Base-by-base conservation (phyloP, 2,888 invertebrate genomes). In the Oligia latruncula region DNA sequence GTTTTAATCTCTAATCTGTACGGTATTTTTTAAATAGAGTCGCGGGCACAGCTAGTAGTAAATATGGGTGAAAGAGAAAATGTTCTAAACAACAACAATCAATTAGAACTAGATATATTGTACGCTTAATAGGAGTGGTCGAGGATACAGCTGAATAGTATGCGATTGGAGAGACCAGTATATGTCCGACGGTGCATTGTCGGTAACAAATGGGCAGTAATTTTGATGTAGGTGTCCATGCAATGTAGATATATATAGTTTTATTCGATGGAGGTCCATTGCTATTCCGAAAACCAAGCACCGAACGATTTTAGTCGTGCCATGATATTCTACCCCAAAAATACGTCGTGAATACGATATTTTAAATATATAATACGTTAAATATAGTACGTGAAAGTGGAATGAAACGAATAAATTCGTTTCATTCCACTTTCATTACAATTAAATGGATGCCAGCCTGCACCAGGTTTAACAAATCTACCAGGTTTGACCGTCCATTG, bases 201-300 rank as follows among this genome's bases (percentile, higher is more conserved):
- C 62, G 17, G n/a, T 60, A 43, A 49, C 29, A 78, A 52, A 78
- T 78, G 46, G 40, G 23, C 71, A 78, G 17, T 35, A 20, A 55
- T 23, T 43, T 35, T 62, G 20, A 35, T 62, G 9, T 20, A 40
- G n/a, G 6, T 40, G 17, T 5, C 17, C 40, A 29, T 29, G 29
- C 29, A 17, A 71, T 72, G 15, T 55, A 17, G 49, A 49, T 15
- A 49, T 68, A 49, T 15, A 49, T 68, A 52, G 71, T 46, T 71
- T 62, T 35, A 75, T 23, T 76, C 29, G 2, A 65, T 5, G 52
- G 2, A 52, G 17, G 23, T 64, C 4, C 17, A 17, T 58, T 46
- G 46, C 15, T 58, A 58, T n/a, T 46, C 11, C 20, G 40, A 35
- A 77, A 76, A 46, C 20, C 5, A 2, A 20, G n/a, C 15, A 35